A percentile compares a stretch with the other conserved stretches of the same genome.
Conservation (phyloP, 2,113 vertebrate genomes). For the Octodon degus region DNA sequence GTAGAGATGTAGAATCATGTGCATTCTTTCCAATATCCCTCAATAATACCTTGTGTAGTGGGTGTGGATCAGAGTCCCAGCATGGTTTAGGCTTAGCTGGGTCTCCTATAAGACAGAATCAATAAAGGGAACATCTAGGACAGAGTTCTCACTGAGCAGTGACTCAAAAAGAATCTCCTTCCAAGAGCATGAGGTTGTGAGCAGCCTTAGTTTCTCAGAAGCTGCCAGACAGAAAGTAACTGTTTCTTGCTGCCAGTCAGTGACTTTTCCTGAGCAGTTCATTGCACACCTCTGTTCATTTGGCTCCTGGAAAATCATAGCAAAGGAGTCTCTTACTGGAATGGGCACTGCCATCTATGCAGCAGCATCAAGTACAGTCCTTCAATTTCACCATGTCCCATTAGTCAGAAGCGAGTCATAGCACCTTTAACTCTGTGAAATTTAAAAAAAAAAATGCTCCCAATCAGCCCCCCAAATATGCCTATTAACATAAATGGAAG, state of each 20-base stretch:
- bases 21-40: background rate
- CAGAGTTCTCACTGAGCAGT: background rate
- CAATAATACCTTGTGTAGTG: slow-evolving; percentile 3
- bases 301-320: background rate
- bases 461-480: background rate
- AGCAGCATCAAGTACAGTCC: background rate
- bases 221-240: background rate
- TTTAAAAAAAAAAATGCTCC: background rate
- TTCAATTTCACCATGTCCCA: background rate
- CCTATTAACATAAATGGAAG: background rate
- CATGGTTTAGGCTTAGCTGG: background rate
- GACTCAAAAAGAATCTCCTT: background rate
- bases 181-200: background rate
- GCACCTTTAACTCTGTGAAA: background rate
- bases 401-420: background rate
- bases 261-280: background rate
- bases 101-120: background rate
- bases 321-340: background rate
- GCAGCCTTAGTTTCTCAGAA: background rate
- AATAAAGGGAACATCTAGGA: background rate
- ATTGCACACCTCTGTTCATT: background rate
- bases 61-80: background rate
- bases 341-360: background rate
- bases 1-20: slow-evolving; percentile 30
- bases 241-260: background rate